Percentiles rank a stretch among this genome's conserved stretches.
These are phyloP conservation scores for Nudaria mundana DNA, from an alignment of 2,888 invertebrate genomes.

Conservation along the genomic window DNA sequence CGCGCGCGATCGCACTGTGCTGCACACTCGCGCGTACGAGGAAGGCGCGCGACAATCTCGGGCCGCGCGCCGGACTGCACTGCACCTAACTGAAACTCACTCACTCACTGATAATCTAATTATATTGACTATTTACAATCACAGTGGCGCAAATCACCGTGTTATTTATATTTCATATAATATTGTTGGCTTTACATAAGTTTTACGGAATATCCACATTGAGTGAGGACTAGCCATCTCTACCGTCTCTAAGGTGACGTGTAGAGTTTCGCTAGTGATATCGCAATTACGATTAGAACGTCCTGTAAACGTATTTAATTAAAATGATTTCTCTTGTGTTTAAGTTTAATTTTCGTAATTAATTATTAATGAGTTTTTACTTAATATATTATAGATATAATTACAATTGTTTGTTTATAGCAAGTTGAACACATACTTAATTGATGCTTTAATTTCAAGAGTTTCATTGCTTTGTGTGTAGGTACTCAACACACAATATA, in stretches of 20 bases:
- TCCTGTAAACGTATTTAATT: background rate
- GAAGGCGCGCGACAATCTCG: slow-evolving; percentile 12
- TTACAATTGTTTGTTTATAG: too few species aligned
- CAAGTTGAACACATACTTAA: too few species aligned
- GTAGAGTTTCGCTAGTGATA: too few species aligned
- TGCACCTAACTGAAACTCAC: slow-evolving; percentile 3
- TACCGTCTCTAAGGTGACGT: too few species aligned
- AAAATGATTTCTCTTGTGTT: background rate
- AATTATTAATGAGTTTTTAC: too few species aligned
- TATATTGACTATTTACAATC: slow-evolving; percentile 8
- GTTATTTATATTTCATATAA: slow-evolving; percentile 10
- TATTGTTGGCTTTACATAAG: background rate
- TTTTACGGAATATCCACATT: slow-evolving; percentile 16
- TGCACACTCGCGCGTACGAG: slow-evolving; percentile 8
- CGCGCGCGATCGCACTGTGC: slow-evolving; percentile 26
- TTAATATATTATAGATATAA: too few species aligned
- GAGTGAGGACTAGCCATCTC: background rate
- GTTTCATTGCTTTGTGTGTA: too few species aligned
- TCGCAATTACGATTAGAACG: too few species aligned
- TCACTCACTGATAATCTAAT: slow-evolving; percentile 14
- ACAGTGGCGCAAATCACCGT: slow-evolving; percentile 9
- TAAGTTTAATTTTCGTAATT: too few species aligned
- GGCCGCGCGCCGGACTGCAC: slow-evolving; percentile 8
- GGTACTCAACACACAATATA: too few species aligned
- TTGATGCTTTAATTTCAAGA: too few species aligned